Evolutionary conservation across 1,140 invertebrate genomes (phyloP).

Genomic region (Diprion similis): DNA sequence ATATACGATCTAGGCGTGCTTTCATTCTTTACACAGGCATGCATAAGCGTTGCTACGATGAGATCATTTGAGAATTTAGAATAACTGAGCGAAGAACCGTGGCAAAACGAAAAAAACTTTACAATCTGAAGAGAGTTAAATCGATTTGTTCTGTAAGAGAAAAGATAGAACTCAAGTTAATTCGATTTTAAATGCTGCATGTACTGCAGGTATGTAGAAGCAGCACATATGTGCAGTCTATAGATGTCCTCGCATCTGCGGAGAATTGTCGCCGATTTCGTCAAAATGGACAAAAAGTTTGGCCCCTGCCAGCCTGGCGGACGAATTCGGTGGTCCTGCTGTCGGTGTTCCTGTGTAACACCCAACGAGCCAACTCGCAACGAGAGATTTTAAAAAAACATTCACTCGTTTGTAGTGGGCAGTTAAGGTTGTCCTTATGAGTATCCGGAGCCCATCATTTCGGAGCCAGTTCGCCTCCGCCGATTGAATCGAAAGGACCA

Average conservation of each 20-base stretch:
- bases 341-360: background rate
- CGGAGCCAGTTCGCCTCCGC: slow-evolving; percentile 19
- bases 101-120: background rate
- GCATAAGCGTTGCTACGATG: no score
- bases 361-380: background rate
- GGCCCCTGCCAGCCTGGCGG: background rate
- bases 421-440: slow-evolving; percentile 7
- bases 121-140: background rate
- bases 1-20: no score
- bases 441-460: slow-evolving; percentile 10
- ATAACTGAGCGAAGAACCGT: no score
- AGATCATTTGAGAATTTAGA: no score
- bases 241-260: no score
- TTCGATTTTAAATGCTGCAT: no score
- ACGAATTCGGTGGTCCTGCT: background rate
- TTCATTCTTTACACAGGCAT: no score
- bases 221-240: no score
- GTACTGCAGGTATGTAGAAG: no score
- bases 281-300: background rate
- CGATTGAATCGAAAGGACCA: slow-evolving; percentile 26
- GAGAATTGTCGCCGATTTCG: background rate
- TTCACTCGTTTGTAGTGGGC: slow-evolving; percentile 7
- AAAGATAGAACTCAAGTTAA: no score
- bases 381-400: slow-evolving; percentile 1
- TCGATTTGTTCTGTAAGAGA: background rate